A percentile compares a stretch with the other conserved stretches of the same genome.
phyloP scores from a whole-genome alignment of 2,113 vertebrate species.

The Odobenus rosmarus region DNA sequence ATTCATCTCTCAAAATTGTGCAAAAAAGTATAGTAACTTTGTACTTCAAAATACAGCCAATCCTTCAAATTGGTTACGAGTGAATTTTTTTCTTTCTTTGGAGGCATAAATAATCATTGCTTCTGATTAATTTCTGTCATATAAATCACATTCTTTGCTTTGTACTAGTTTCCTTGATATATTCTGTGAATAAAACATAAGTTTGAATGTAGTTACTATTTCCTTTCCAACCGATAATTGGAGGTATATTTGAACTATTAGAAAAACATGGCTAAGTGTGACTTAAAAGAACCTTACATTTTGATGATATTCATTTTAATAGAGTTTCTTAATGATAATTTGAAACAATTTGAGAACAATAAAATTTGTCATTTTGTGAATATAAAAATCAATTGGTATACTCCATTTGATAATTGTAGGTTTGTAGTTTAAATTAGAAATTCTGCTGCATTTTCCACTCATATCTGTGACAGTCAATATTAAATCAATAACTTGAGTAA shows the following conservation, averaged over 20 bases:
- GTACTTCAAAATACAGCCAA: background rate
- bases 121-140: background rate
- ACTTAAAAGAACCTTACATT: background rate
- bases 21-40: background rate
- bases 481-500: background rate
- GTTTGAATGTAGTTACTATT: background rate
- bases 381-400: background rate
- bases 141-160: background rate
- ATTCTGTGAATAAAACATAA: background rate
- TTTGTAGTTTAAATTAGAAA: slow-evolving; percentile 19
- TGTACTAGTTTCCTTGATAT: background rate
- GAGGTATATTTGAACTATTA: background rate
- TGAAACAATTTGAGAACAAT: background rate
- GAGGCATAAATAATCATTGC: background rate
- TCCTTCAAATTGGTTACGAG: background rate
- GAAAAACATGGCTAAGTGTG: background rate
- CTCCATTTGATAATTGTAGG: background rate
- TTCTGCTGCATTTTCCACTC: background rate
- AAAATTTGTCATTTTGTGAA: background rate
- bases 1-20: background rate
- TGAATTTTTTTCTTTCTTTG: background rate
- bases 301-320: slow-evolving; percentile 15
- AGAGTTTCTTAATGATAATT: background rate
- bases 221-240: background rate
- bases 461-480: background rate